phyloP scores from a whole-genome alignment of 1,140 invertebrate genomes.

The Kradibia gibbosae region DNA sequence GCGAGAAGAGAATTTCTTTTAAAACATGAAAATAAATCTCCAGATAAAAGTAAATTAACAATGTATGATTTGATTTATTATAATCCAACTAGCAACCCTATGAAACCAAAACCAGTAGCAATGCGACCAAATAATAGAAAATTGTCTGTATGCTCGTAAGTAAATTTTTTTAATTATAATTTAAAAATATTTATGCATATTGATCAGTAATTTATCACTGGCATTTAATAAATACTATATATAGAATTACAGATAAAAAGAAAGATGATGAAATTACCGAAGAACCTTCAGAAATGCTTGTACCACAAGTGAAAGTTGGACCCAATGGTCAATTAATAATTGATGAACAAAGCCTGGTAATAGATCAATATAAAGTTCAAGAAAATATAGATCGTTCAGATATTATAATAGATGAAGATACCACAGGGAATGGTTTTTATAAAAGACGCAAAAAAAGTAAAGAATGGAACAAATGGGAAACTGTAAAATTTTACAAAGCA shows the following conservation, averaged over 20 bases:
- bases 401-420: slow-evolving; percentile 78
- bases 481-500: slow-evolving; percentile 89
- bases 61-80: slow-evolving; percentile 94
- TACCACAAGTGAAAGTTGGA: slow-evolving; percentile 90
- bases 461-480: slow-evolving; percentile 82
- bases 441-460: slow-evolving; percentile 75
- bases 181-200: slow-evolving; percentile 7
- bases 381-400: slow-evolving; percentile 77
- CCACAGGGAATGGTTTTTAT: slow-evolving; percentile 78
- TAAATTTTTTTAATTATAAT: slow-evolving; percentile 53
- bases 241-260: slow-evolving; percentile 49
- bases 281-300: slow-evolving; percentile 75
- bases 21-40: slow-evolving; percentile 74
- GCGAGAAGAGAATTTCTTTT: slow-evolving; percentile 75
- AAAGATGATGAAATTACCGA: slow-evolving; percentile 67
- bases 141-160: slow-evolving; percentile 70
- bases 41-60: slow-evolving; percentile 81
- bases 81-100: slow-evolving; percentile 84
- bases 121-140: slow-evolving; percentile 51
- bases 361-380: slow-evolving; percentile 81
- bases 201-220: not conserved
- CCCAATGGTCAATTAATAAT: slow-evolving; percentile 89
- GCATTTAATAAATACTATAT: not conserved
- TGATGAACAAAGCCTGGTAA: slow-evolving; percentile 88
- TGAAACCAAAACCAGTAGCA: slow-evolving; percentile 67